Conservation (phyloP, 1,140 invertebrate genomes). For the Drosophila bipectinata region DNA sequence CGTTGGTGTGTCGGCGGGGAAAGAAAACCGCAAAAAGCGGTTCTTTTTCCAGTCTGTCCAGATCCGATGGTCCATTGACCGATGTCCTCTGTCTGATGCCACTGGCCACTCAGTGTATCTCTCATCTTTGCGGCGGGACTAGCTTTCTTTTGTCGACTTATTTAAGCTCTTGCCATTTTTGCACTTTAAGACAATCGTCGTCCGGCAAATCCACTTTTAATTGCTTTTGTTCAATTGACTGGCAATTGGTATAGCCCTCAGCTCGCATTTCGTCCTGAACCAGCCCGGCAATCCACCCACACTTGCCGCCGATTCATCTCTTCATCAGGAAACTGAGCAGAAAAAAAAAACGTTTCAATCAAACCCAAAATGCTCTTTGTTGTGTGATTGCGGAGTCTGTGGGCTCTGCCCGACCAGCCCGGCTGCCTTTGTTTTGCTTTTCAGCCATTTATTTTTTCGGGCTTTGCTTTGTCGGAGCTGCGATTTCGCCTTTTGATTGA, state of each 20-base stretch:
- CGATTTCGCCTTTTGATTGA: constrained; percentile 68
- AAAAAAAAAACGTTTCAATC: constrained; percentile 54
- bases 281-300: neutral
- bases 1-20: constrained; percentile 6
- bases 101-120: constrained; percentile 8
- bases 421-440: constrained; percentile 20
- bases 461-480: constrained; percentile 48
- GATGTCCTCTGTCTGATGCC: constrained; percentile 1
- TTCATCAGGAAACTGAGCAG: constrained; percentile 25
- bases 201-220: constrained; percentile 79
- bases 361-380: constrained; percentile 56
- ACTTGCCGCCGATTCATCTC: constrained; percentile 20
- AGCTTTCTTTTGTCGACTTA: constrained; percentile 53
- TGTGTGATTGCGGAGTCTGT: constrained; percentile 38
- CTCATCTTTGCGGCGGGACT: constrained; percentile 10
- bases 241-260: constrained; percentile 53
- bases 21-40: constrained; percentile 67
- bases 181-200: constrained; percentile 63
- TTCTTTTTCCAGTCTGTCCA: constrained; percentile 33
- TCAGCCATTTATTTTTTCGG: constrained; percentile 39
- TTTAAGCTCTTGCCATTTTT: constrained; percentile 76
- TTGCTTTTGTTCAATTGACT: constrained; percentile 84
- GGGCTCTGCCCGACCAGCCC: neutral
- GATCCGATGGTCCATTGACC: constrained; percentile 4
- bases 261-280: constrained; percentile 5